Evolutionary conservation across 1,140 invertebrate genomes (phyloP), one percentile per base, ranked within the genome.

Genomic region (Proales similis): DNA sequence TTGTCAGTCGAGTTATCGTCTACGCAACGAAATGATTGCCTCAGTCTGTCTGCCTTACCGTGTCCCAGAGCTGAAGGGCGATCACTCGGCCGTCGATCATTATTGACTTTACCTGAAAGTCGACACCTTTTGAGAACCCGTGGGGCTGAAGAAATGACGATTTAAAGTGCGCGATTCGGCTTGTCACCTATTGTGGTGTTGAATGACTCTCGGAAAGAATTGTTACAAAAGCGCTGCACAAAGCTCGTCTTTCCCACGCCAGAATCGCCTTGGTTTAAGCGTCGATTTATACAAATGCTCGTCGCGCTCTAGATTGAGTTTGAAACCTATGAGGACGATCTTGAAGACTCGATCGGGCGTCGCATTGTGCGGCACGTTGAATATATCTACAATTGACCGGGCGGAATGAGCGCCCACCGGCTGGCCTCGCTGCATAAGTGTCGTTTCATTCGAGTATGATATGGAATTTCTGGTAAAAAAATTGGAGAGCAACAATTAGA

Each of bases 171-270:
- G n/a, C 7, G 19, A 66, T 14, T 12, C 9, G 36, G 4, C 6
- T 39, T 9, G 26, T 36, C 70, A 78, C 79, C 81, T 53, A 82
- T 80, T 2, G 81, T 82, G 11, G 81, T 74, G 67, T 72, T 74
- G 65, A 80, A 81, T 5, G 75, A 71, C 2, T 72, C 65, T 42
- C 74, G 72, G 67, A 82, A 82, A n/a, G 72, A 65, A 45, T 77
- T 71, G 39, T 74, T 72, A 66, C 80, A 82, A 66, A 81, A 80
- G 57, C 79, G 70, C 53, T 81, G 76, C 17, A 82, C 76, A 65
- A 82, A 80, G 66, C 78, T 80, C 33, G 76, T 81, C 63, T 82
- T 82, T 0, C 81, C 81, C 22, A 82, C 81, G 17, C 78, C 78
- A 17, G 79, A 79, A 66, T 82, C 81, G 3, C 81, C 81, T 32